Evolutionary conservation across 2,113 vertebrate species (phyloP).

Genomic region (Syngnathus scovelli): DNA sequence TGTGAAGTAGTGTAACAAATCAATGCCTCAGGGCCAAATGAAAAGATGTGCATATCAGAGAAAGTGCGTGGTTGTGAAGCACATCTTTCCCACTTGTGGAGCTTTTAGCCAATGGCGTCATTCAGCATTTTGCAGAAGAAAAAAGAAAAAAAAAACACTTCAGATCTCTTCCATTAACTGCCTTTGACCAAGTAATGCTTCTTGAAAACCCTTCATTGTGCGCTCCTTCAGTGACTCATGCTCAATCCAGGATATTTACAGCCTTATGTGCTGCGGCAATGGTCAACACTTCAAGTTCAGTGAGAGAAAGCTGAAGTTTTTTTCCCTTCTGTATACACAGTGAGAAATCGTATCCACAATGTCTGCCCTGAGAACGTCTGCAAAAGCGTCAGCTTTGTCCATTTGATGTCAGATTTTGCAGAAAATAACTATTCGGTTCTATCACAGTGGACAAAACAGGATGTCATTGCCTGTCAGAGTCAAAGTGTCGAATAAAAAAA

Average conservation of each 20-base stretch:
- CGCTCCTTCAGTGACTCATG: background rate
- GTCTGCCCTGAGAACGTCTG: background rate
- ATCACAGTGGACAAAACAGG: background rate
- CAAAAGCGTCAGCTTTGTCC: background rate
- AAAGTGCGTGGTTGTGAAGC: background rate
- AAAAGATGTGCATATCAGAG: conserved; percentile 4
- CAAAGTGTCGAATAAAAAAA: no score
- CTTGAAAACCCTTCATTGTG: conserved; percentile 1
- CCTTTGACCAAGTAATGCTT: background rate
- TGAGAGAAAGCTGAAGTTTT: background rate
- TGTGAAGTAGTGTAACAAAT: conserved; percentile 19
- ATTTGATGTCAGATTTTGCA: background rate
- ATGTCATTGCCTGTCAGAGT: no score
- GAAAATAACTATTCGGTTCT: background rate
- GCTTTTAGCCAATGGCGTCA: background rate
- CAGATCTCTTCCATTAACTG: background rate
- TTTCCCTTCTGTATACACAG: background rate
- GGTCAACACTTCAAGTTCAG: background rate
- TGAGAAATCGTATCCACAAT: background rate
- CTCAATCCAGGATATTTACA: background rate
- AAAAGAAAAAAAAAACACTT: background rate
- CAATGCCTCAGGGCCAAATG: conserved; percentile 14
- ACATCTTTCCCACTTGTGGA: background rate
- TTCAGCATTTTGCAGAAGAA: background rate
- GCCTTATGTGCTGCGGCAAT: background rate